Conservation (phyloP, 2,888 invertebrate species). For the Dryocosmus kuriphilus region DNA sequence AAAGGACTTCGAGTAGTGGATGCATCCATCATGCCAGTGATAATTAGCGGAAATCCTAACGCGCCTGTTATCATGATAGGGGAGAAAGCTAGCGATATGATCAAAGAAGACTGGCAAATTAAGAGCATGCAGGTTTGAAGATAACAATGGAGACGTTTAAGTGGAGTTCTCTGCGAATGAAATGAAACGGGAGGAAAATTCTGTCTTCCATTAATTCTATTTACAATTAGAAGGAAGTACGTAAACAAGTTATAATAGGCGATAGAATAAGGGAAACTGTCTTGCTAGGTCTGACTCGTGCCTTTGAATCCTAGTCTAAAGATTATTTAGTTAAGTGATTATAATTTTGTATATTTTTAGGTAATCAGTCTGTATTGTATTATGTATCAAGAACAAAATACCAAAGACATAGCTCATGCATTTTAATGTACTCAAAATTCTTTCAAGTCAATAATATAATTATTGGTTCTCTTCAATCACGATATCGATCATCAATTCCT, state of each 20-base stretch:
- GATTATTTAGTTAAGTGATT: not conserved
- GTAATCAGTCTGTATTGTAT: not conserved
- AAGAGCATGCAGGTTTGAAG: conserved; percentile 49
- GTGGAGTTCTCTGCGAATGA: not conserved
- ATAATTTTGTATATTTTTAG: not conserved
- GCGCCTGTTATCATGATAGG: conserved; percentile 95
- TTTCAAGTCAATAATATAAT: not conserved
- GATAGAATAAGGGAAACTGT: conserved; percentile 5
- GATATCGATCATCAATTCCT: not conserved
- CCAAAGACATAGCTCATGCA: not conserved
- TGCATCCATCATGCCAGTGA: conserved; percentile 93
- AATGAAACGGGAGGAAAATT: not conserved
- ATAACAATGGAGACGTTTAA: conserved; percentile 45
- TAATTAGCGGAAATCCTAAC: conserved; percentile 93
- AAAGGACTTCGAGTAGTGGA: conserved; percentile 88
- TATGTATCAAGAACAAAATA: not conserved
- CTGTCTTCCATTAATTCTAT: not conserved
- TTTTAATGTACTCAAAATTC: not conserved
- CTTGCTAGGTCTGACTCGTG: conserved; percentile 30
- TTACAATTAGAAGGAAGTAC: conserved; percentile 9
- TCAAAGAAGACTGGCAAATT: conserved; percentile 88
- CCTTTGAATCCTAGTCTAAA: conserved; percentile 37
- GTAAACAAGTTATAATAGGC: not conserved
- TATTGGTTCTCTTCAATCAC: not conserved
- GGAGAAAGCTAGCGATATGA: conserved; percentile 93